Base-by-base conservation (phyloP, 2,888 invertebrate species). In the Silvanus unidentatus region DNA sequence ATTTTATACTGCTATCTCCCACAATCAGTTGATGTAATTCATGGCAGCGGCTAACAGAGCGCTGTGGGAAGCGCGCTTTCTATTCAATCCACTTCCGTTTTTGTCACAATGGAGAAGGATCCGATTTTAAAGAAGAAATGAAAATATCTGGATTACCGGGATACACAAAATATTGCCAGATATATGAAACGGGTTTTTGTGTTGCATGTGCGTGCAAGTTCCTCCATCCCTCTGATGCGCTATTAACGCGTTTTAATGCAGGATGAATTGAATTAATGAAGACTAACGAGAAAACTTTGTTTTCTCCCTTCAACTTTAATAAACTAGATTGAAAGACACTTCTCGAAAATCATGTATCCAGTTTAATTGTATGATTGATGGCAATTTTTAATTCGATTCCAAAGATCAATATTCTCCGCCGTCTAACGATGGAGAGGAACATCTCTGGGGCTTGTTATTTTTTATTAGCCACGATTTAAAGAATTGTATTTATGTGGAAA, bases 1-100 rank as follows among this genome's bases (percentile, higher is more conserved):
- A 55, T 58, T 58, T 59, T 60, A 61, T 60, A 57, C 55, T 47
- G 48, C 54, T 53, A 55, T 59, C 55, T 53, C 48, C 45, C 52
- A 52, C 56, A 57, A 59, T 58, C 57, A 56, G 52, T 47, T 55
- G 53, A 58, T 56, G 54, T 53, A 53, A 53, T 49, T 45, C 52
- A 53, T 47, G 49, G 32, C 45, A 39, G 45, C 49, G 8, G 22
- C 22, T 22, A n/a, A n/a, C n/a, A 5, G 22, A 22, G 8, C 3
- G 4, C 22, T 8, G 22, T 22, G 22, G 4, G 22, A 8, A 22
- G 8, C n/a, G 43, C 48, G 49, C 57, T 57, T 57, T 56, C 50
- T 47, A 53, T 56, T 52, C 56, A 51, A 49, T 50, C 44, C 43
- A 48, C 55, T 56, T 61, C 60, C 59, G 60, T 55, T 58, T n/a